Conservation (phyloP, 1,140 invertebrate genomes). For the Camponotus pennsylvanicus region DNA sequence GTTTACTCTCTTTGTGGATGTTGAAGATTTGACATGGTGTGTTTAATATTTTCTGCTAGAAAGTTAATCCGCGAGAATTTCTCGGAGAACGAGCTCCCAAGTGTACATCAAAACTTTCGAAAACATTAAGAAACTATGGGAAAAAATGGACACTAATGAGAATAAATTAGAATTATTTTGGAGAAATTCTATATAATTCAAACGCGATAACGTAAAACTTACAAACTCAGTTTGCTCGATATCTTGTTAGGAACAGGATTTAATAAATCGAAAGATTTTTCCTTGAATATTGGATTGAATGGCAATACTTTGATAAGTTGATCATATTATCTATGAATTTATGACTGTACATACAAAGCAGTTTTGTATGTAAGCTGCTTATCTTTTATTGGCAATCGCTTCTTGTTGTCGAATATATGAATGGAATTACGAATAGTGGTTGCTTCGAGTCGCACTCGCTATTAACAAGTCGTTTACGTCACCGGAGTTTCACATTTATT, state of each 20-base stretch:
- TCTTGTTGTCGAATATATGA: conserved; percentile 18
- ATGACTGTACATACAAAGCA: background rate
- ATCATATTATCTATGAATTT: background rate
- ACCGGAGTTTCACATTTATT: conserved; percentile 2
- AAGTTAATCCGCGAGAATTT: conserved; percentile 46
- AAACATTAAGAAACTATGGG: conserved; percentile 15
- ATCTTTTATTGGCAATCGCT: background rate
- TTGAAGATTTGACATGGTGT: conserved; percentile 32
- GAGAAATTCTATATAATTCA: conserved; percentile 20
- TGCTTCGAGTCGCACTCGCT: background rate
- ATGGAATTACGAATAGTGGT: conserved; percentile 19
- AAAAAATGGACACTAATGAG: conserved; percentile 19
- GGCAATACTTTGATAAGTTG: background rate
- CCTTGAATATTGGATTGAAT: background rate
- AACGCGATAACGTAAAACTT: background rate
- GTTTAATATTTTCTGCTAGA: conserved; percentile 43
- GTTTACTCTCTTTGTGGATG: conserved; percentile 1
- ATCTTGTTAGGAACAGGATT: background rate
- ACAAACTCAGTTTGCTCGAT: background rate
- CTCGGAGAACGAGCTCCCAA: conserved; percentile 10
- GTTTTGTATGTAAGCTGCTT: background rate
- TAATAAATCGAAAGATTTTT: conserved; percentile 1
- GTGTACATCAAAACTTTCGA: conserved; percentile 40
- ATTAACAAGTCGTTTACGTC: conserved; percentile 28
- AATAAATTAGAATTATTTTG: conserved; percentile 12